phyloP scores from a whole-genome alignment of 2,113 vertebrate species.

The Barbus barbus region DNA sequence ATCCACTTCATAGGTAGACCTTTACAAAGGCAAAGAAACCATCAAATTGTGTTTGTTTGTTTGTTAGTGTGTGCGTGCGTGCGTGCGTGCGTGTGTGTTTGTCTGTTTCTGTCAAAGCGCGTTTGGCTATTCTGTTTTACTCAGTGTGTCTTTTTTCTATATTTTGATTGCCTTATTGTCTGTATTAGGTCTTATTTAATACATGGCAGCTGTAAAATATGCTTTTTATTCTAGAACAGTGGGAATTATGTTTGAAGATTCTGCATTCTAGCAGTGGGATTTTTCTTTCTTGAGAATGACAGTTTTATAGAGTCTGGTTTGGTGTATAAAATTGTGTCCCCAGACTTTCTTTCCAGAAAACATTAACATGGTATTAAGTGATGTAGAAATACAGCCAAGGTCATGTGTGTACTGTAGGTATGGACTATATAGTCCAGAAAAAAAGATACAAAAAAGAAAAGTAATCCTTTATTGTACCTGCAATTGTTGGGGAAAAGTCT shows the following conservation, averaged over 20 bases:
- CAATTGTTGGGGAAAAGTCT: slow-evolving; percentile 72
- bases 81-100: no score
- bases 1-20: not conserved
- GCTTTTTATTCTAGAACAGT: slow-evolving; percentile 61
- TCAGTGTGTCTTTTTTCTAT: slow-evolving; percentile 36
- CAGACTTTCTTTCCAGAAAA: slow-evolving; percentile 56
- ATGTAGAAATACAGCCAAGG: slow-evolving; percentile 57
- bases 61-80: no score
- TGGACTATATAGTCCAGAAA: slow-evolving; percentile 27
- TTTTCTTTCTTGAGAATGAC: slow-evolving; percentile 50
- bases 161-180: slow-evolving; percentile 60
- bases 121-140: slow-evolving; percentile 36
- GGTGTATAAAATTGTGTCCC: slow-evolving; percentile 48
- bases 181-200: slow-evolving; percentile 62
- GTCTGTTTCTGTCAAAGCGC: no score
- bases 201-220: slow-evolving; percentile 52
- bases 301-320: slow-evolving; percentile 49
- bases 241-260: slow-evolving; percentile 47
- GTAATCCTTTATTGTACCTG: slow-evolving; percentile 54
- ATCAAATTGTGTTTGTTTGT: slow-evolving; percentile 6
- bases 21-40: slow-evolving; percentile 1
- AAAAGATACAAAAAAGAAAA: slow-evolving; percentile 22
- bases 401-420: slow-evolving; percentile 48
- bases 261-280: slow-evolving; percentile 38
- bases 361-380: slow-evolving; percentile 53